A percentile compares a stretch with the other conserved stretches of the same genome.
phyloP scores from a whole-genome alignment of 2,797 vertebrate species.

The Typhlichthys eigenmanni region DNA sequence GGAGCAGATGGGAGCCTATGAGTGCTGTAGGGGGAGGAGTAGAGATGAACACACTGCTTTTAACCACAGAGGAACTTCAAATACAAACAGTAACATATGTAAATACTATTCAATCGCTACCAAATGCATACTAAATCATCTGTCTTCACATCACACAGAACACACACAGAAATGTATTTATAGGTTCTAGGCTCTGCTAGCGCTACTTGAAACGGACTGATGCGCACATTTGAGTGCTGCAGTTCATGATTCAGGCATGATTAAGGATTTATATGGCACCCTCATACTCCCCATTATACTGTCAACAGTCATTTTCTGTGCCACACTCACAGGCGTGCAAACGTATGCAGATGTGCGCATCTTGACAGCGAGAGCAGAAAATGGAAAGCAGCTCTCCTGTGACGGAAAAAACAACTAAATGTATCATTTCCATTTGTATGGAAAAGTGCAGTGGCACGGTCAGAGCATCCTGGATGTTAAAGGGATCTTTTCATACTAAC shows the following conservation, averaged over 20 bases:
- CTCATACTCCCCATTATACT: constrained; percentile 71
- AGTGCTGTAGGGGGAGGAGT: too few species aligned
- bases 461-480: constrained; percentile 41
- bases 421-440: constrained; percentile 74
- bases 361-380: constrained; percentile 72
- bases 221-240: constrained; percentile 57
- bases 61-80: too few species aligned
- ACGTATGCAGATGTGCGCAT: constrained; percentile 71
- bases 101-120: too few species aligned
- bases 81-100: too few species aligned
- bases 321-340: constrained; percentile 54
- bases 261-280: constrained; percentile 74
- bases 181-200: constrained; percentile 15
- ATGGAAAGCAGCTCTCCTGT: constrained; percentile 71
- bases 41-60: too few species aligned
- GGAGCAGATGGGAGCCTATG: too few species aligned
- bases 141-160: constrained; percentile 3
- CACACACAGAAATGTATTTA: neutral
- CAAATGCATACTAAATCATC: too few species aligned
- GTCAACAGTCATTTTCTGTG: constrained; percentile 71
- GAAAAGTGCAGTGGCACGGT: constrained; percentile 50
- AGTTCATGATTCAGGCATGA: constrained; percentile 74
- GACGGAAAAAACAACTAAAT: constrained; percentile 71
- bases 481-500: constrained; percentile 44
- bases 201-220: constrained; percentile 45